A percentile compares a stretch with the other conserved stretches of the same genome.
These are phyloP conservation scores for Sylvia borin DNA, from an alignment of 2,797 vertebrate genomes.

Conservation along the genomic window DNA sequence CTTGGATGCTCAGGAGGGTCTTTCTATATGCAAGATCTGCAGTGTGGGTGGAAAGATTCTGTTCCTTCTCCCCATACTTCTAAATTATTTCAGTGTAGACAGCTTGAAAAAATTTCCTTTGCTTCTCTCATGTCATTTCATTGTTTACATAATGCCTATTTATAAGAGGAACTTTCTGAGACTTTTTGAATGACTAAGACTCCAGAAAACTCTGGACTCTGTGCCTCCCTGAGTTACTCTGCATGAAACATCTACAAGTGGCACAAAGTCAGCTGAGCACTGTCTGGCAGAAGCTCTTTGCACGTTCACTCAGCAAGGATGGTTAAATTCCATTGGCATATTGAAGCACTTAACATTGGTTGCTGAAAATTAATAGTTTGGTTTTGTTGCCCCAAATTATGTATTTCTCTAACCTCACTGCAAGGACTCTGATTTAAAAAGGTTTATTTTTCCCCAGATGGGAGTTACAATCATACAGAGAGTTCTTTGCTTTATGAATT, in stretches of 20 bases:
- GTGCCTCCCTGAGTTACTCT: neutral
- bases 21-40: neutral
- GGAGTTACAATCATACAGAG: neutral
- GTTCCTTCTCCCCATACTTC: neutral
- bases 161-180: neutral
- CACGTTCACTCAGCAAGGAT: neutral
- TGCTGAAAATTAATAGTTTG: neutral
- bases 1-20: neutral
- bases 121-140: neutral
- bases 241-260: neutral
- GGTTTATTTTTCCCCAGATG: neutral
- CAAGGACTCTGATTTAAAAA: neutral
- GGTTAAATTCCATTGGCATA: neutral
- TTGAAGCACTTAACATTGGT: neutral
- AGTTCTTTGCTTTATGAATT: neutral
- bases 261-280: neutral
- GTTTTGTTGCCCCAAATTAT: fast-evolving
- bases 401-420: neutral
- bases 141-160: neutral
- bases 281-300: neutral
- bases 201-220: neutral
- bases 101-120: neutral
- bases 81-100: neutral
- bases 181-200: neutral
- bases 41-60: neutral